phyloP scores from a whole-genome alignment of 2,797 vertebrate genomes.

The Xerus rutilus region DNA sequence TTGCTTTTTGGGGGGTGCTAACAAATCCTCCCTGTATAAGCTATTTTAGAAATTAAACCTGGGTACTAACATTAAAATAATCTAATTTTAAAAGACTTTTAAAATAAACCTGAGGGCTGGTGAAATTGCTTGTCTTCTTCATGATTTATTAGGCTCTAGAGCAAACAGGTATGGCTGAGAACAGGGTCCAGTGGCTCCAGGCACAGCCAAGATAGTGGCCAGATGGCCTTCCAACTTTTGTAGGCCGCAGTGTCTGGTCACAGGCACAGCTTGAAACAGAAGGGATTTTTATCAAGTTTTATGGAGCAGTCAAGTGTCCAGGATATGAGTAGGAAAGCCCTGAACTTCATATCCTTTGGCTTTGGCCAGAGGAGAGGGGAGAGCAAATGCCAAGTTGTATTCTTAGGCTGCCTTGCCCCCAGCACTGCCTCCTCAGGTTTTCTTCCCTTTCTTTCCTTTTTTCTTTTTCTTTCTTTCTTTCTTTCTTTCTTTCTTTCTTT shows the following conservation, averaged over 20 bases:
- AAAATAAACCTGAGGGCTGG: background rate
- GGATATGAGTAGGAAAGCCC: background rate
- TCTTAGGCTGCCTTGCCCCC: background rate
- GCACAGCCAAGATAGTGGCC: background rate
- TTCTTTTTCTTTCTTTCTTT: background rate
- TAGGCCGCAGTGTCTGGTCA: background rate
- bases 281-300: background rate
- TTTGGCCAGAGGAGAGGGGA: background rate
- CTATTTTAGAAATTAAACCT: background rate
- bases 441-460: too few relatives aligned
- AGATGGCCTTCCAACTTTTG: background rate
- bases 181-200: background rate
- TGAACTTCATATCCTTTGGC: background rate
- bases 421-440: background rate
- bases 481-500: too few relatives aligned
- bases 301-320: background rate
- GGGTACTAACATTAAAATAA: background rate
- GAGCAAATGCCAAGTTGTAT: background rate
- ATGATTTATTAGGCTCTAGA: background rate
- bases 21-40: background rate
- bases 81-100: background rate
- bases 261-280: background rate
- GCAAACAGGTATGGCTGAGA: rapidly evolving
- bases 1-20: rapidly evolving
- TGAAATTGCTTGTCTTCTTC: background rate